phyloP scores from a whole-genome alignment of 2,113 vertebrate species.

The Trochalopteron elliotii region DNA sequence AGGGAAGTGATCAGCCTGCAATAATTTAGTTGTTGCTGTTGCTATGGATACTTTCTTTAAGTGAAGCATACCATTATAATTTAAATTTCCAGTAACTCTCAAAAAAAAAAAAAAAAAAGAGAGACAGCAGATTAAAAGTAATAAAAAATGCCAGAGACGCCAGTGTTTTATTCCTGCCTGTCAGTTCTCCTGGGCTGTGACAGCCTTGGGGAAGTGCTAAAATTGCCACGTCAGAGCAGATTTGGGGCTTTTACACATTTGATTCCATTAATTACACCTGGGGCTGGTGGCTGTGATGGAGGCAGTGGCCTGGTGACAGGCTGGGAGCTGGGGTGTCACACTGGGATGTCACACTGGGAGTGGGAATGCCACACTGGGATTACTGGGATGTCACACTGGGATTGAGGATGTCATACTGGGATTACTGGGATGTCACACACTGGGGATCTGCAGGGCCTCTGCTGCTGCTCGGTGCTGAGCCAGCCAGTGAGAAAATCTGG shows the following conservation, averaged over 20 bases:
- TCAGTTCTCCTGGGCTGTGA: not conserved
- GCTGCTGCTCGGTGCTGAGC: too few relatives aligned
- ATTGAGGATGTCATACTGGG: not conserved
- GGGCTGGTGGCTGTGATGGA: not conserved
- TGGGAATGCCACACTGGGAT: not conserved
- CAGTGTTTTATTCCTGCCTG: constrained; percentile 29
- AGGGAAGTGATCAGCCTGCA: constrained; percentile 55
- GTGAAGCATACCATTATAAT: constrained; percentile 59
- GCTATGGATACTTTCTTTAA: constrained; percentile 65
- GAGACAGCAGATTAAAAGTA: not conserved
- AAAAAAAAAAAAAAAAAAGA: not conserved
- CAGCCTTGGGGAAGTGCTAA: not conserved
- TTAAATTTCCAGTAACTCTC: constrained; percentile 49
- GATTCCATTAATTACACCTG: not conserved
- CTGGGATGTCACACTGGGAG: not conserved
- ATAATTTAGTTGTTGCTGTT: constrained; percentile 65
- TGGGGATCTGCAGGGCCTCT: too few relatives aligned
- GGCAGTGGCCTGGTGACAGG: not conserved
- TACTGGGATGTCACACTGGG: not conserved
- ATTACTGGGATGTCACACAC: not conserved
- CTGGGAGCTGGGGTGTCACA: not conserved
- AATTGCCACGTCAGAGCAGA: not conserved
- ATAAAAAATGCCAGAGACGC: constrained; percentile 7
- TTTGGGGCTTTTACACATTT: not conserved
- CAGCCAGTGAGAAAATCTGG: not conserved